Evolutionary conservation across 2,888 invertebrate species (phyloP).

Genomic region (Eurytoma adleriae): DNA sequence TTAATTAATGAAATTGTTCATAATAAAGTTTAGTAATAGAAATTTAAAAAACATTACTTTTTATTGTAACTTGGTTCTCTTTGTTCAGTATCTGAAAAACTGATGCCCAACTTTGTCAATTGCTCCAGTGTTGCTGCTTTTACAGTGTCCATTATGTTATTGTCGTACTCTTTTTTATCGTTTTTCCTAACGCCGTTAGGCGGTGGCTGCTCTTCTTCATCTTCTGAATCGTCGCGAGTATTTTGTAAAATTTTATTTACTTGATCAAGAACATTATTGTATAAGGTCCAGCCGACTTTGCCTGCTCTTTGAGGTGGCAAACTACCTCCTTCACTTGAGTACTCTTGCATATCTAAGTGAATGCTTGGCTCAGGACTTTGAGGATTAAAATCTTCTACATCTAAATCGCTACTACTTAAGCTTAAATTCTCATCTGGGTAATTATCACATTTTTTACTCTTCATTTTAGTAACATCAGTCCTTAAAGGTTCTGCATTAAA

Average conservation of each 20-base stretch:
- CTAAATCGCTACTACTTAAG: conserved; percentile 63
- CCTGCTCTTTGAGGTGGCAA: conserved; percentile 77
- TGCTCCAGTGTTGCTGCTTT: conserved; percentile 72
- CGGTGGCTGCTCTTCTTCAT: conserved; percentile 6
- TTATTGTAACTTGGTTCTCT: conserved; percentile 64
- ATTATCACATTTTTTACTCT: conserved; percentile 45
- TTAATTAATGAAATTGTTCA: background rate
- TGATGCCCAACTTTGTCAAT: conserved; percentile 71
- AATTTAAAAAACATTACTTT: conserved; percentile 52
- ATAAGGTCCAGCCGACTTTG: conserved; percentile 84
- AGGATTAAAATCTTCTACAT: conserved; percentile 69
- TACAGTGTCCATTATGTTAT: conserved; percentile 65
- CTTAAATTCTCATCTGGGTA: conserved; percentile 54
- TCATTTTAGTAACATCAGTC: conserved; percentile 46
- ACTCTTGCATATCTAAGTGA: conserved; percentile 78
- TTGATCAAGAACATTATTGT: conserved; percentile 83
- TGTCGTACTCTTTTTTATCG: conserved; percentile 57
- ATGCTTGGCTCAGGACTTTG: conserved; percentile 77
- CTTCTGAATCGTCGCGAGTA: conserved; percentile 63
- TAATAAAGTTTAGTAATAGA: conserved; percentile 4
- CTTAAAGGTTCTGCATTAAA: conserved; percentile 42
- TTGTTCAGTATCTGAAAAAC: conserved; percentile 65
- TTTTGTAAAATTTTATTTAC: conserved; percentile 78
- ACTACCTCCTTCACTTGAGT: conserved; percentile 74
- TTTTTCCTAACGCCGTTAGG: conserved; percentile 31